Percentiles rank a stretch among this genome's conserved stretches.
Evolutionary conservation across 2,888 invertebrate genomes (phyloP).

Genomic region (Eupithecia insigniata): DNA sequence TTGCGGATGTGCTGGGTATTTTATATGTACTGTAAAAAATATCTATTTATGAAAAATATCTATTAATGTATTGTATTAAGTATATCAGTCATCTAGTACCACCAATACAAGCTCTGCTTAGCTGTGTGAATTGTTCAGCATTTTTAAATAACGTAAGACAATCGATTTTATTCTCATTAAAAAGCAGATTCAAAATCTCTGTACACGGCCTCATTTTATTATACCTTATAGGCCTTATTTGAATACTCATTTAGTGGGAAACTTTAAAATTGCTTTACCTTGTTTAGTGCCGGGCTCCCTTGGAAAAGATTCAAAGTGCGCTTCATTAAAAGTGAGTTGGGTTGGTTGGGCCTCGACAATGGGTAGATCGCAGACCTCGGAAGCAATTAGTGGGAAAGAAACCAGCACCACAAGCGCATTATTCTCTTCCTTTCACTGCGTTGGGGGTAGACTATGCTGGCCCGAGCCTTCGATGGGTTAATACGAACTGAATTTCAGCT

Average conservation of each 20-base stretch:
- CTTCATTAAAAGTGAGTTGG: constrained; percentile 74
- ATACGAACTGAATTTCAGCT: neutral
- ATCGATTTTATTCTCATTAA: neutral
- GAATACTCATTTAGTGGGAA: constrained; percentile 60
- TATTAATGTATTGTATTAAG: too few relatives aligned
- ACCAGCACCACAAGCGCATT: constrained; percentile 46
- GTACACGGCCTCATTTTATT: constrained; percentile 58
- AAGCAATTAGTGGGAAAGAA: constrained; percentile 69
- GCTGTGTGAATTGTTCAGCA: too few relatives aligned
- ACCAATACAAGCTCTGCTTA: too few relatives aligned
- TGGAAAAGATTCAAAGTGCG: constrained; percentile 72
- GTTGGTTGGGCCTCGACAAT: constrained; percentile 66
- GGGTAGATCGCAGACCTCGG: constrained; percentile 63
- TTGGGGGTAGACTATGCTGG: constrained; percentile 2
- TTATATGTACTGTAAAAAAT: too few relatives aligned
- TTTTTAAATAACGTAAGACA: neutral
- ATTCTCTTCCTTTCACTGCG: constrained; percentile 38
- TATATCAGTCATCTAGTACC: too few relatives aligned
- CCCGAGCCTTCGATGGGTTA: neutral
- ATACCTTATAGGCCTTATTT: too few relatives aligned
- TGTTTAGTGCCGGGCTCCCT: constrained; percentile 56
- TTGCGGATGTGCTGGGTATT: too few relatives aligned
- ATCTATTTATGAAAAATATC: too few relatives aligned
- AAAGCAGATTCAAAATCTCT: constrained; percentile 50
- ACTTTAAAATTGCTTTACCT: constrained; percentile 73